Evolutionary conservation across 2,797 vertebrate genomes (phyloP).

Genomic region (Labroides dimidiatus): DNA sequence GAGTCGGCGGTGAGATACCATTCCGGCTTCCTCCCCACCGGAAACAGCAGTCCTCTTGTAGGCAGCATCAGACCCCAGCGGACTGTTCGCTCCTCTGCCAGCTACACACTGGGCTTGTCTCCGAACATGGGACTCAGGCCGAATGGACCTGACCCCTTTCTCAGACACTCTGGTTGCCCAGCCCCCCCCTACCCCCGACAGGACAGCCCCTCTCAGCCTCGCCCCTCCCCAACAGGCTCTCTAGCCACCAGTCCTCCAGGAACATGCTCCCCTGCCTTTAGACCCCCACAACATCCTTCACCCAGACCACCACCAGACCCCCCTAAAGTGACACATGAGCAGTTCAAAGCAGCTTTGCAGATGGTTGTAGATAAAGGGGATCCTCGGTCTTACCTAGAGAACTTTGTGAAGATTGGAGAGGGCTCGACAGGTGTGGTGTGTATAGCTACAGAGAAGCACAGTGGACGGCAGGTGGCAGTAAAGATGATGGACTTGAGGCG

Average conservation of each 20-base stretch:
- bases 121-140: slow-evolving; percentile 85
- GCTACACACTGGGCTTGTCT: slow-evolving; percentile 86
- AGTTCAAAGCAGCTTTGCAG: slow-evolving; percentile 97
- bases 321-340: slow-evolving; percentile 94
- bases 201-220: slow-evolving; percentile 87
- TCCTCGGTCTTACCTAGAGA: slow-evolving; percentile 93
- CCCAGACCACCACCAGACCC: slow-evolving; percentile 89
- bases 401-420: slow-evolving; percentile 97
- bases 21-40: slow-evolving; percentile 82
- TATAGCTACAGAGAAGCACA: slow-evolving; percentile 95
- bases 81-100: slow-evolving; percentile 85
- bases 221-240: slow-evolving; percentile 93
- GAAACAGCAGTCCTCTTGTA: slow-evolving; percentile 84
- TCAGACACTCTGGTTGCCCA: slow-evolving; percentile 88
- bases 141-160: slow-evolving; percentile 80
- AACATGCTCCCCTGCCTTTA: slow-evolving; percentile 92
- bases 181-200: slow-evolving; percentile 80
- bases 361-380: slow-evolving; percentile 99
- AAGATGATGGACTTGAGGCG: slow-evolving; percentile 99
- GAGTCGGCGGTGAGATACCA: slow-evolving; percentile 83
- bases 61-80: slow-evolving; percentile 79
- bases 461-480: slow-evolving; percentile 94
- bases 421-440: slow-evolving; percentile 98
- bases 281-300: slow-evolving; percentile 84
- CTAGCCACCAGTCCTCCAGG: slow-evolving; percentile 92